These are phyloP conservation scores for Chaetura pelagica DNA, from an alignment of 2,113 vertebrate species.

Conservation along the genomic window DNA sequence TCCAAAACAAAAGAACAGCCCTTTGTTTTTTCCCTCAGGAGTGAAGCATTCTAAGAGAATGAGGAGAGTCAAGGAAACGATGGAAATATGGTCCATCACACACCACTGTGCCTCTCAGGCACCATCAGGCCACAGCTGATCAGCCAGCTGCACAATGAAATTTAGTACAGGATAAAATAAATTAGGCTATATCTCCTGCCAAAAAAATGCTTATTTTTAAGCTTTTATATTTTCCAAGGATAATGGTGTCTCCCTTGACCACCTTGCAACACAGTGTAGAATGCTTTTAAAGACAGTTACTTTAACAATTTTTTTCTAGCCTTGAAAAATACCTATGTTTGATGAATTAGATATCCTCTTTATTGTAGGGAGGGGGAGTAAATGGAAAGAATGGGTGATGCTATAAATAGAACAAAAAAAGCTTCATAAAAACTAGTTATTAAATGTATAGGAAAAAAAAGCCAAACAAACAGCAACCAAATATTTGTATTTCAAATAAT, in stretches of 20 bases:
- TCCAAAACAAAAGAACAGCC: neutral
- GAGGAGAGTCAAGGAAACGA: slow-evolving; percentile 17
- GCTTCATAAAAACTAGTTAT: neutral
- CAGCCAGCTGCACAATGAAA: slow-evolving; percentile 42
- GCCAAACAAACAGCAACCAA: neutral
- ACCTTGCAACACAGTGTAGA: neutral
- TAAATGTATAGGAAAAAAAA: neutral
- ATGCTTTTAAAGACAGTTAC: neutral
- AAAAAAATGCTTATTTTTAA: slow-evolving; percentile 47
- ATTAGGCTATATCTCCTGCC: neutral
- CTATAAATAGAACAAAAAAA: neutral
- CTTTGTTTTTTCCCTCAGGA: neutral
- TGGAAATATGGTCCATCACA: neutral
- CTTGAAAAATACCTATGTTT: neutral
- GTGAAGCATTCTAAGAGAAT: neutral
- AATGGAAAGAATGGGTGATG: neutral
- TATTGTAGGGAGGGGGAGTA: neutral
- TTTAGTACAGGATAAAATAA: slow-evolving; percentile 19
- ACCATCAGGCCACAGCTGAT: slow-evolving; percentile 50
- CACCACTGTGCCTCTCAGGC: slow-evolving; percentile 34
- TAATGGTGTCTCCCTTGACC: neutral
- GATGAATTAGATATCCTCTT: neutral
- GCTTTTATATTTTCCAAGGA: slow-evolving; percentile 1
- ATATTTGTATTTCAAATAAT: neutral
- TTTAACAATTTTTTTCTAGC: neutral